phyloP scores from a whole-genome alignment of 2,888 invertebrate genomes.

The Seira musarum region DNA sequence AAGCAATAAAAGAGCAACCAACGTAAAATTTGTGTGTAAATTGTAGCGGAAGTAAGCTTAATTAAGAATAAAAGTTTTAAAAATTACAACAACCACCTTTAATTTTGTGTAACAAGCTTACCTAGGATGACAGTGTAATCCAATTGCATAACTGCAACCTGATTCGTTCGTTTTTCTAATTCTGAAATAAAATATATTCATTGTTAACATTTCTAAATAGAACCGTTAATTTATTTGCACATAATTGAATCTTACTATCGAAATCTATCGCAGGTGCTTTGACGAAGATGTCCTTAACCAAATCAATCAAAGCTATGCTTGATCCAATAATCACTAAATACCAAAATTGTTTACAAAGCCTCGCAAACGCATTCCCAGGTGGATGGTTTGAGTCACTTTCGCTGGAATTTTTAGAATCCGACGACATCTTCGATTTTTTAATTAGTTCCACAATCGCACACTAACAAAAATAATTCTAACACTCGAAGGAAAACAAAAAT shows the following conservation, averaged over 20 bases:
- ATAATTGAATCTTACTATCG: constrained; percentile 25
- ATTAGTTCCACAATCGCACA: no score
- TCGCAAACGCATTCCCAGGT: constrained; percentile 16
- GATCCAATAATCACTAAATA: constrained; percentile 15
- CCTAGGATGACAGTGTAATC: constrained; percentile 54
- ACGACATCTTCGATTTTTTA: no score
- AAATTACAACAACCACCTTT: not conserved
- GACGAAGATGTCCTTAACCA: constrained; percentile 33
- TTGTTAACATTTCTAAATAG: no score
- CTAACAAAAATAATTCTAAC: no score
- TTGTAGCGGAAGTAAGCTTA: no score
- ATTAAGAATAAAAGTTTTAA: constrained; percentile 1
- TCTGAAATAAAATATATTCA: not conserved
- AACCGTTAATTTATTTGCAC: no score
- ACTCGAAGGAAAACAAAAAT: no score
- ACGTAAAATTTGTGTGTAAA: no score
- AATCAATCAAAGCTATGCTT: not conserved
- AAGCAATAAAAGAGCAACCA: no score
- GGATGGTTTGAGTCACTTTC: not conserved
- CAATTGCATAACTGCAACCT: constrained; percentile 39
- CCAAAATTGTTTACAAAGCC: constrained; percentile 28
- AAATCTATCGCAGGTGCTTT: constrained; percentile 27
- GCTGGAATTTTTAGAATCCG: no score
- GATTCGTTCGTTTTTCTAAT: not conserved
- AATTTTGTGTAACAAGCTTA: constrained; percentile 22